Conservation (phyloP, 2,888 invertebrate species). For the Patella pellucida region DNA sequence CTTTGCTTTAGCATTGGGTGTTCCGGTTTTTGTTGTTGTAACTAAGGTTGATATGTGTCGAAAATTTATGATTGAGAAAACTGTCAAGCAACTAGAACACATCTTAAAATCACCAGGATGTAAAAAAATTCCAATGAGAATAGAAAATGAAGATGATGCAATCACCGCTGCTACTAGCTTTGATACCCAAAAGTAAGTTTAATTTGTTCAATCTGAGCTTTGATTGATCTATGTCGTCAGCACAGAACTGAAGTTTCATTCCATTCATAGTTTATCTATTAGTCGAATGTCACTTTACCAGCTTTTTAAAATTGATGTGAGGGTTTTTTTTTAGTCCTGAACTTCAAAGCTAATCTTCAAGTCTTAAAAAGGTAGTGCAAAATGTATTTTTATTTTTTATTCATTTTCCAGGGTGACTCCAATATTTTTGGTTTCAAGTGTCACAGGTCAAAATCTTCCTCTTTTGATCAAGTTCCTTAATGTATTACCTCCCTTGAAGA, state of each 20-base stretch:
- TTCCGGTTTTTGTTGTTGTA: slow-evolving; percentile 92
- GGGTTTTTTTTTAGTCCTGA: too few relatives aligned
- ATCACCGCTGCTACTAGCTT: slow-evolving; percentile 82
- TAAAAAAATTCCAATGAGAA: slow-evolving; percentile 77
- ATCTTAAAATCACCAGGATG: slow-evolving; percentile 80
- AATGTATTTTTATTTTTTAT: background rate
- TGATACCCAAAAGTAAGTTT: slow-evolving; percentile 67
- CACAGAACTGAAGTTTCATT: background rate
- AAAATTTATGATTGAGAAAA: slow-evolving; percentile 71
- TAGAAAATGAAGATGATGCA: slow-evolving; percentile 81
- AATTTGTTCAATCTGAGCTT: background rate
- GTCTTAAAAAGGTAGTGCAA: too few relatives aligned
- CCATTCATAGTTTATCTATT: background rate
- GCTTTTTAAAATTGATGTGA: too few relatives aligned
- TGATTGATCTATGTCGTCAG: background rate
- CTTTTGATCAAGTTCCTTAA: slow-evolving; percentile 88
- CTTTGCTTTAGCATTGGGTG: slow-evolving; percentile 75
- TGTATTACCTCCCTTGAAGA: slow-evolving; percentile 76
- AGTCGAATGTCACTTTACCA: too few relatives aligned
- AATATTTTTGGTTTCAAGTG: slow-evolving; percentile 82
- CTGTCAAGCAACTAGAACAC: slow-evolving; percentile 74
- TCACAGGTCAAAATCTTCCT: slow-evolving; percentile 85
- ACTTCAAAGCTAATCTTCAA: too few relatives aligned
- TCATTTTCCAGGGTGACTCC: slow-evolving; percentile 68
- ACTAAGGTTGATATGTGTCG: slow-evolving; percentile 92